Conservation (phyloP, 2,797 vertebrate genomes). For the Anguilla obscura region DNA sequence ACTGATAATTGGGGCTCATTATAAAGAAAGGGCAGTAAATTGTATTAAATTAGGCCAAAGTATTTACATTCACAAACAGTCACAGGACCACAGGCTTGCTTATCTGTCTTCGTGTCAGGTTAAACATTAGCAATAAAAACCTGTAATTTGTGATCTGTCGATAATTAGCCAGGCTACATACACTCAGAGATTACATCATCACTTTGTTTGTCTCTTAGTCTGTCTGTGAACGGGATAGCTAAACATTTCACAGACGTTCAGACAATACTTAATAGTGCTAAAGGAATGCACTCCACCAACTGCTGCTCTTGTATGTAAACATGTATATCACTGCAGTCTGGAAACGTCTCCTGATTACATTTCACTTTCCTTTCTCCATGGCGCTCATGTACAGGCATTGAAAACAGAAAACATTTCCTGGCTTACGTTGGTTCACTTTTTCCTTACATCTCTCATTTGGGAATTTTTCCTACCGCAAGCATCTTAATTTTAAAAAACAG, state of each 20-base stretch:
- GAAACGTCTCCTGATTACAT: neutral
- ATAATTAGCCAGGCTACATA: neutral
- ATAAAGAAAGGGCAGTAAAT: neutral
- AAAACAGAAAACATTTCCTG: neutral
- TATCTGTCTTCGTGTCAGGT: neutral
- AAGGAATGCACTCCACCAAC: neutral
- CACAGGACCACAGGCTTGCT: neutral
- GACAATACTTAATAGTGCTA: neutral
- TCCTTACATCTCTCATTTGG: conserved; percentile 14
- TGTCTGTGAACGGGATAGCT: neutral
- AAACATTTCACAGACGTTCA: neutral
- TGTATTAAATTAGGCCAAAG: neutral
- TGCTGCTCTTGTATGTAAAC: neutral
- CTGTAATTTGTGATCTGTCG: neutral
- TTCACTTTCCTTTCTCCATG: neutral
- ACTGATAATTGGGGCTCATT: neutral
- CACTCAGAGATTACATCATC: neutral
- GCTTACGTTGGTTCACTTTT: conserved; percentile 8
- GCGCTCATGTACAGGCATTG: neutral
- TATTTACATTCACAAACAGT: neutral
- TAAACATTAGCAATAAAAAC: neutral
- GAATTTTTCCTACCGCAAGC: conserved; percentile 34
- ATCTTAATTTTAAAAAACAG: conserved; percentile 30
- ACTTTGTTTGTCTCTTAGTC: neutral
- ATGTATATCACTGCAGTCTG: neutral